Conservation (phyloP, 2,797 vertebrate species). For the Labeo calbasu region DNA sequence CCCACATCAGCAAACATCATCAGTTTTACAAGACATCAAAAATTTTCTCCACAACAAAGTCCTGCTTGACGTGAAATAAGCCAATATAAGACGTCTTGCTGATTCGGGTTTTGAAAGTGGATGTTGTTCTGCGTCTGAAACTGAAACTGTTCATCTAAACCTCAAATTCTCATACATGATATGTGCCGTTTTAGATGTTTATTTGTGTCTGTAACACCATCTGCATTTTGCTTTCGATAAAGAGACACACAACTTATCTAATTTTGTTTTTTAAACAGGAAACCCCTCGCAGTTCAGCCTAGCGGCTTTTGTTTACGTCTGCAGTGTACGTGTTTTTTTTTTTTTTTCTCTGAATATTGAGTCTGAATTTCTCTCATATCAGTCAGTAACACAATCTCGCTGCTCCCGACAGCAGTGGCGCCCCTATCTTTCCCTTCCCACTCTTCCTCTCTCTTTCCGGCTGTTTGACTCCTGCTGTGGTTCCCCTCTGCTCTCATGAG, state of each 20-base stretch:
- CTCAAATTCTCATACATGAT: conserved; percentile 1
- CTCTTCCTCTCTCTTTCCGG: conserved; percentile 10
- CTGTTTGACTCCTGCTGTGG: conserved; percentile 42
- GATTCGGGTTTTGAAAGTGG: neutral
- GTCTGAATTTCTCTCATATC: conserved; percentile 20
- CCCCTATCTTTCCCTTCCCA: conserved; percentile 8
- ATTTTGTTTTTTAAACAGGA: conserved; percentile 6
- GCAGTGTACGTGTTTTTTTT: neutral
- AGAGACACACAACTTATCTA: neutral
- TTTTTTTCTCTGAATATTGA: neutral
- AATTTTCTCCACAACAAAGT: conserved; percentile 42
- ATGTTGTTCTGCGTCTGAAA: conserved; percentile 27
- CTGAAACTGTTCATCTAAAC: conserved; percentile 18
- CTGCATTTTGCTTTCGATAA: neutral
- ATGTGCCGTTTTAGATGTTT: neutral
- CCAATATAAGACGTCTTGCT: neutral
- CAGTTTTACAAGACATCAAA: neutral
- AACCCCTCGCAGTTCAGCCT: neutral
- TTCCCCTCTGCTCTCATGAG: conserved; percentile 19
- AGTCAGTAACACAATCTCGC: conserved; percentile 41
- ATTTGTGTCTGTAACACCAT: neutral
- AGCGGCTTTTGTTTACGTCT: conserved; percentile 23
- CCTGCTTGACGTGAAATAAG: neutral
- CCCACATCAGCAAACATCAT: neutral
- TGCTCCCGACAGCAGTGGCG: conserved; percentile 16